phyloP scores from a whole-genome alignment of 2,888 invertebrate genomes.

The Galerucella nymphaeae region DNA sequence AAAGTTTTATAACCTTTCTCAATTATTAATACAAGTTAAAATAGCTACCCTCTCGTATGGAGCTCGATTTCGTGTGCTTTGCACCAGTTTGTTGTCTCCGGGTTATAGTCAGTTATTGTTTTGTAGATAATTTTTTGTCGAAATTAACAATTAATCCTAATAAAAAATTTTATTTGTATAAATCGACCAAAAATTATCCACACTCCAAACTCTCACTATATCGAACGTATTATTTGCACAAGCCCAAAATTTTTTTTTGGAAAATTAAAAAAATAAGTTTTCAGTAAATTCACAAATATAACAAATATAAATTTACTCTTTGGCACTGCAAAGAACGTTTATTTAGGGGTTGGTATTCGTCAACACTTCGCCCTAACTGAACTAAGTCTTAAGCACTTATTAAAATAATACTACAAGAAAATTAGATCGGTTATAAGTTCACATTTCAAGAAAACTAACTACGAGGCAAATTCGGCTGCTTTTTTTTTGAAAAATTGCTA shows the following conservation, averaged over 20 bases:
- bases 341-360: constrained; percentile 57
- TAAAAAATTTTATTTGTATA: no score
- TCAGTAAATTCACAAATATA: constrained; percentile 56
- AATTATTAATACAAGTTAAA: constrained; percentile 53
- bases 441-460: background rate
- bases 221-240: constrained; percentile 59
- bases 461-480: background rate
- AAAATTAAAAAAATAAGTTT: constrained; percentile 48
- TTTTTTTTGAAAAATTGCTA: background rate
- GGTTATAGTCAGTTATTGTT: background rate
- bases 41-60: constrained; percentile 43
- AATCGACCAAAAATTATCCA: constrained; percentile 2
- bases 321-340: constrained; percentile 65
- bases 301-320: constrained; percentile 59
- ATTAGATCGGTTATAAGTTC: constrained; percentile 14
- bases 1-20: constrained; percentile 56
- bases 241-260: constrained; percentile 56
- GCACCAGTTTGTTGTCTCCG: constrained; percentile 49
- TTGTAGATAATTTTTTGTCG: background rate
- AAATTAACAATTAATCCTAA: background rate
- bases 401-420: constrained; percentile 25
- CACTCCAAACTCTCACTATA: background rate
- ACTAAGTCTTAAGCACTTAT: constrained; percentile 51
- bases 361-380: constrained; percentile 48
- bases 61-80: constrained; percentile 55